These are phyloP conservation scores for Agapornis roseicollis DNA, from an alignment of 2,113 vertebrate genomes.

Conservation along the genomic window DNA sequence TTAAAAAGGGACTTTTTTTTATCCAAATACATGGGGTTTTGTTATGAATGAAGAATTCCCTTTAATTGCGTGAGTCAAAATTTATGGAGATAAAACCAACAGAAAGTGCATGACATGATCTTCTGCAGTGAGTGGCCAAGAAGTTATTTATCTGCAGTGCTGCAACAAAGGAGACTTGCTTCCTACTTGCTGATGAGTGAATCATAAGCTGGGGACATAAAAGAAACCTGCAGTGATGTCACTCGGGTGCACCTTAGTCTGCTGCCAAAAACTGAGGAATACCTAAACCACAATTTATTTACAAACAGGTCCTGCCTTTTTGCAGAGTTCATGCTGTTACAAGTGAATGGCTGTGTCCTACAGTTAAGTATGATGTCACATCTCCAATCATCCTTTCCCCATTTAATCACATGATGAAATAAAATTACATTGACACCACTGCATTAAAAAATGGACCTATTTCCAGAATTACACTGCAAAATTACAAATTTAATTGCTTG, in stretches of 20 bases:
- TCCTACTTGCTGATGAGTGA: conserved; percentile 43
- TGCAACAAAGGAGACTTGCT: not conserved
- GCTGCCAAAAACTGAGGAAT: conserved; percentile 9
- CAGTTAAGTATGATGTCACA: not conserved
- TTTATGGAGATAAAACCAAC: not conserved
- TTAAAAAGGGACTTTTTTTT: not conserved
- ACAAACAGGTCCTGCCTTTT: not conserved
- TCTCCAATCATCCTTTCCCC: not conserved
- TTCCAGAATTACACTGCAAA: not conserved
- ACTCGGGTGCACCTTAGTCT: not conserved
- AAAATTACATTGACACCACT: not conserved
- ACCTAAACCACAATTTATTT: conserved; percentile 13
- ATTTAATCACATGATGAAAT: conserved; percentile 24
- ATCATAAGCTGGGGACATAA: not conserved
- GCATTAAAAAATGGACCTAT: not conserved
- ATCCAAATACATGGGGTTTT: not conserved
- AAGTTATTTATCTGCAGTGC: not conserved
- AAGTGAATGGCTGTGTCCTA: conserved; percentile 14
- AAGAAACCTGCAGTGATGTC: not conserved
- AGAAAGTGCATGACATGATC: not conserved
- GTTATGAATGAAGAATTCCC: not conserved
- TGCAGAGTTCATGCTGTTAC: not conserved
- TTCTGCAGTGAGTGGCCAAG: not conserved
- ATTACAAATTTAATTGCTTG: not conserved
- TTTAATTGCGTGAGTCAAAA: not conserved